Conservation (phyloP, 2,797 vertebrate species). For the Crax fasciolata region DNA sequence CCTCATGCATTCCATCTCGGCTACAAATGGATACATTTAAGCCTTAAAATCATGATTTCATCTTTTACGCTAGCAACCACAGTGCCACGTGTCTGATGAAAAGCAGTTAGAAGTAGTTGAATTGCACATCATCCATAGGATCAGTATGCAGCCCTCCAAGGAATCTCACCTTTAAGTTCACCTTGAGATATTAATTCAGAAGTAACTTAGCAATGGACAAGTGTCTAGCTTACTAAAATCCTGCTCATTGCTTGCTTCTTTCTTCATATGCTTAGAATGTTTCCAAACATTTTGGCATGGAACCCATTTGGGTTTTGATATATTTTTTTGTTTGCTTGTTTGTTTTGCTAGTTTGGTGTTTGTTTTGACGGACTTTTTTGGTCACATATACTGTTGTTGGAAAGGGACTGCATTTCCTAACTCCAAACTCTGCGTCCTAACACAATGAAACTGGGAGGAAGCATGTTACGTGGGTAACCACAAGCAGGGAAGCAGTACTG, state of each 20-base stretch:
- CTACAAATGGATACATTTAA: neutral
- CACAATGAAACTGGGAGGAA: neutral
- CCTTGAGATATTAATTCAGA: neutral
- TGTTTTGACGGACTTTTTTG: neutral
- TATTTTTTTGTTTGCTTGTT: neutral
- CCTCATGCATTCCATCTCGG: neutral
- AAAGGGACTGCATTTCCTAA: neutral
- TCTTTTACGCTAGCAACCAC: neutral
- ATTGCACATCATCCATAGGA: neutral
- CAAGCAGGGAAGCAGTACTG: neutral
- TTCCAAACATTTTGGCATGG: neutral
- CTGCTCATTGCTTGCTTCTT: neutral
- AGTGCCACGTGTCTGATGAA: neutral
- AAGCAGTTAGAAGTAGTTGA: neutral
- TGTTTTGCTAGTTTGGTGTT: neutral
- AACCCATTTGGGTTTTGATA: accelerated
- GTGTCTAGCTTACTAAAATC: neutral
- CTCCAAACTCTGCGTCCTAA: neutral
- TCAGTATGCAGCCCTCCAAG: neutral
- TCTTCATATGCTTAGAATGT: neutral
- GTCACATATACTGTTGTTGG: neutral
- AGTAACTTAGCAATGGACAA: accelerated
- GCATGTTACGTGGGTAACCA: neutral
- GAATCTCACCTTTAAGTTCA: neutral
- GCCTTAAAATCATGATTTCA: neutral